A percentile compares a stretch with the other conserved stretches of the same genome.
Conservation (phyloP, 1,140 invertebrate species). For the Cyrtorhinus lividipennis region DNA sequence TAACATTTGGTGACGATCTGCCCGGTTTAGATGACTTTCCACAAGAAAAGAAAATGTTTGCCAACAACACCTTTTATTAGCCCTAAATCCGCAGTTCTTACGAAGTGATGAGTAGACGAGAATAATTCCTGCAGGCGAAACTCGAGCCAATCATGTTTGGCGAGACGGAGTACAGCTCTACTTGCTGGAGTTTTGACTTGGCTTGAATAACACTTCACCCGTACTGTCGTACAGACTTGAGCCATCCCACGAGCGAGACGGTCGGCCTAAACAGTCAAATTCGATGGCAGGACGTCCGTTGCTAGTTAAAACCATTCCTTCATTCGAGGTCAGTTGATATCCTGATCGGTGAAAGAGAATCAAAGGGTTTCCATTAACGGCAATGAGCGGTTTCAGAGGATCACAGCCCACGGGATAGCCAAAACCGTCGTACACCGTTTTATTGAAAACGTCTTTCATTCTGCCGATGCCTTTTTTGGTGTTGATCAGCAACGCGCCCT, state of each 20-base stretch:
- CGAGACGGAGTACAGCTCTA: too few relatives aligned
- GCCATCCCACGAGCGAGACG: neutral
- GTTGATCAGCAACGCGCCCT: neutral
- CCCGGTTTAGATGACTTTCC: too few relatives aligned
- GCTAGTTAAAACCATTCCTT: neutral
- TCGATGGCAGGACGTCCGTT: neutral
- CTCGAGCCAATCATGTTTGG: too few relatives aligned
- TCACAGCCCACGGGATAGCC: neutral
- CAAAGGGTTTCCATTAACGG: neutral
- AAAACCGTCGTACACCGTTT: neutral
- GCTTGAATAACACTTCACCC: neutral
- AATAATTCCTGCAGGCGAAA: too few relatives aligned
- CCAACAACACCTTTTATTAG: too few relatives aligned
- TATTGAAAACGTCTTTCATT: neutral
- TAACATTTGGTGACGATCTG: too few relatives aligned
- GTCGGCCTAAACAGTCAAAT: slow-evolving; percentile 4
- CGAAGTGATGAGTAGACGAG: too few relatives aligned
- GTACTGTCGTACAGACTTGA: neutral
- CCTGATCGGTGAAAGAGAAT: neutral
- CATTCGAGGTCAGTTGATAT: neutral
- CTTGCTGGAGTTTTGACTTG: too few relatives aligned
- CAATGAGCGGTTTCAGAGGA: neutral
- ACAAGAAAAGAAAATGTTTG: too few relatives aligned
- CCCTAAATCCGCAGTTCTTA: too few relatives aligned
- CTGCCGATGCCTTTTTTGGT: slow-evolving; percentile 9